These are phyloP conservation scores for Macrosteles quadrilineatus DNA, from an alignment of 1,140 invertebrate genomes.

Conservation along the genomic window DNA sequence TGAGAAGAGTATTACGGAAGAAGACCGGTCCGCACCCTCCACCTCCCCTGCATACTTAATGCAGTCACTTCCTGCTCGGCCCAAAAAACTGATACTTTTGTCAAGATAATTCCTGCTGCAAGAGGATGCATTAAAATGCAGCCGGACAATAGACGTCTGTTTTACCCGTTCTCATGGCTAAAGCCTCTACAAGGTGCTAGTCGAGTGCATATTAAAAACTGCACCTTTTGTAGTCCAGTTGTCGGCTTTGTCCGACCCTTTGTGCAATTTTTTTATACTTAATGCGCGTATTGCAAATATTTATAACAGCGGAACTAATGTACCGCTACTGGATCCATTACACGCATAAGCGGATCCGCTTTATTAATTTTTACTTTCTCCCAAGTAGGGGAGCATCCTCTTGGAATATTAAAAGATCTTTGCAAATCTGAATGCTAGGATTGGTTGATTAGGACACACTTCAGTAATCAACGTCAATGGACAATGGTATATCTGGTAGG, in stretches of 20 bases:
- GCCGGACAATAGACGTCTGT: conserved; percentile 1
- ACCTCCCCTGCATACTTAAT: not conserved
- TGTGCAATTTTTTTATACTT: not conserved
- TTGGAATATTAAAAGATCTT: no score
- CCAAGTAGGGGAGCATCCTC: no score
- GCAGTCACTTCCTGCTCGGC: conserved; percentile 4
- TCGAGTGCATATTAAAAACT: conserved; percentile 6
- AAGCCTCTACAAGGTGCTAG: not conserved
- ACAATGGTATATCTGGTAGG: no score
- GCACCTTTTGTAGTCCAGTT: not conserved
- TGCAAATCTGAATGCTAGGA: no score
- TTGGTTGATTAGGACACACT: no score
- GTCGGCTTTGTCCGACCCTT: not conserved
- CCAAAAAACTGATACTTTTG: conserved; percentile 12
- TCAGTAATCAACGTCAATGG: no score
- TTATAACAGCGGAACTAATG: not conserved
- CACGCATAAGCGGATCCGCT: no score
- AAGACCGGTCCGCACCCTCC: not conserved
- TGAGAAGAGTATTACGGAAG: conserved; percentile 1
- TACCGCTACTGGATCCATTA: no score
- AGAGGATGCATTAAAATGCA: conserved; percentile 10
- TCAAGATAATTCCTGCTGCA: conserved; percentile 3
- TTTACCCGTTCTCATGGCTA: not conserved
- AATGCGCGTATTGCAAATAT: conserved; percentile 1
- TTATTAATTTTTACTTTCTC: no score